Percentiles rank a stretch among this genome's conserved stretches.
These are phyloP conservation scores for Arothron firmamentum DNA, from an alignment of 2,113 vertebrate genomes.

Conservation along the genomic window DNA sequence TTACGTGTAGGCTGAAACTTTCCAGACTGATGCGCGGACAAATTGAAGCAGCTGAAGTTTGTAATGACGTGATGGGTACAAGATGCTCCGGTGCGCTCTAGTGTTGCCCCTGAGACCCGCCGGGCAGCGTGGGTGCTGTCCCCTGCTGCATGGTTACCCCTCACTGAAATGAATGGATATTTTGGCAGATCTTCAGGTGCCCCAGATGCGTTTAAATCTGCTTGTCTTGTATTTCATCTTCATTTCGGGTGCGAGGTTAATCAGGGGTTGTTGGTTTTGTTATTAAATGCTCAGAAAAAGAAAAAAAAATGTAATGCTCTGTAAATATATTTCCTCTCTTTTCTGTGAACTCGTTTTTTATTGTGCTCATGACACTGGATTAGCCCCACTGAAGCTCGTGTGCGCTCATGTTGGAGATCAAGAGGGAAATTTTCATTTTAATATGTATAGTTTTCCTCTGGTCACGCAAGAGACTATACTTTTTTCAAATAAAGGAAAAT, in stretches of 20 bases:
- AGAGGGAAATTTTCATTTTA: slow-evolving; percentile 27
- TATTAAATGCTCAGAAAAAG: no score
- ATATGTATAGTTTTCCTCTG: slow-evolving; percentile 21
- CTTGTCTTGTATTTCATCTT: no score
- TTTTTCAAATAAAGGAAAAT: slow-evolving; percentile 10
- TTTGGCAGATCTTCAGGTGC: no score
- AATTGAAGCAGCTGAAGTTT: not conserved
- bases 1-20: slow-evolving; percentile 77
- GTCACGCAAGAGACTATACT: not conserved
- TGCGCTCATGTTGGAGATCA: slow-evolving; percentile 18
- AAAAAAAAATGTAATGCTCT: no score
- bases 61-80: not conserved
- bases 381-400: slow-evolving; percentile 22
- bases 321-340: not conserved
- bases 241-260: no score
- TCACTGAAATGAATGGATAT: not conserved
- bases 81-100: not conserved
- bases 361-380: not conserved
- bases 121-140: not conserved
- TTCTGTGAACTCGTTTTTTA: slow-evolving; percentile 11
- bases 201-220: no score
- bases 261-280: no score
- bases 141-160: no score
- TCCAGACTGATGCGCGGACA: not conserved
- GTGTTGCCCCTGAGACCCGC: not conserved